Evolutionary conservation across 1,140 invertebrate species (phyloP).

Genomic region (Octopus sinensis): DNA sequence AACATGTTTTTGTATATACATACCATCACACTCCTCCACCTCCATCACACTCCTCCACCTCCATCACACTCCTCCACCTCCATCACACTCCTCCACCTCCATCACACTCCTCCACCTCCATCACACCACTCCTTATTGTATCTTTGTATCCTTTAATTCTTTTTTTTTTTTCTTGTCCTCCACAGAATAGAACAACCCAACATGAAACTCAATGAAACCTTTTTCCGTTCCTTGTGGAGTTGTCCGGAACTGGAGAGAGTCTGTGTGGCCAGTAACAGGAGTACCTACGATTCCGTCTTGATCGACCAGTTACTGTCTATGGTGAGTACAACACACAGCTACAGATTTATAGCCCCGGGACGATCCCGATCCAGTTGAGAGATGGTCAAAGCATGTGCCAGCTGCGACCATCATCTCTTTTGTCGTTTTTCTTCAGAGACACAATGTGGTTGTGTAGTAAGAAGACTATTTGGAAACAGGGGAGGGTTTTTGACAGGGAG

Average conservation of each 20-base stretch:
- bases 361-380: no score
- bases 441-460: no score
- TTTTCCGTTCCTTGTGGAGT: conserved; percentile 24
- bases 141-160: background rate
- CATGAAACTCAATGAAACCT: conserved; percentile 27
- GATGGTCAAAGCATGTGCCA: no score
- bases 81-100: background rate
- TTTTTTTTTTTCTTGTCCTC: background rate
- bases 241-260: conserved; percentile 25
- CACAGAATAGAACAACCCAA: conserved; percentile 31
- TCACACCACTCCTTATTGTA: background rate
- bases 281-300: conserved; percentile 17
- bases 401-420: no score
- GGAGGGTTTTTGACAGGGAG: no score
- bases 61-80: background rate
- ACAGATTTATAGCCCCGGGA: no score
- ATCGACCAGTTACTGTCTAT: conserved; percentile 12
- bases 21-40: background rate
- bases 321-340: background rate
- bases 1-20: no score
- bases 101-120: background rate
- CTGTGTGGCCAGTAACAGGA: conserved; percentile 26
- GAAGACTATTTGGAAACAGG: no score
- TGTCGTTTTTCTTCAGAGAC: no score
- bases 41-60: no score